Evolutionary conservation across 2,888 invertebrate genomes (phyloP).

Genomic region (Lasioglossum leucozonium): DNA sequence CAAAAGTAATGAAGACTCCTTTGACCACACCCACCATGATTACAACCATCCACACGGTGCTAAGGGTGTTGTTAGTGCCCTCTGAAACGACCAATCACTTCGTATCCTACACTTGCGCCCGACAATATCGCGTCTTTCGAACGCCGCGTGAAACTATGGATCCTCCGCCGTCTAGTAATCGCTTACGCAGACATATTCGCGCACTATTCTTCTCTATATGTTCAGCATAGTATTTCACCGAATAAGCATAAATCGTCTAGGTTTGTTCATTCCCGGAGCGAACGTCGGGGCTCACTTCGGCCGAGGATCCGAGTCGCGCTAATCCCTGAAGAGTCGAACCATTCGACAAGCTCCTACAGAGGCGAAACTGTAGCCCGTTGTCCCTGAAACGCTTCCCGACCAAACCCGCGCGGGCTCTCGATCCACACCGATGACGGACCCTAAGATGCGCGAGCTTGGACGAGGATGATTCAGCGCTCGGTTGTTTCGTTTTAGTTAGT

Average conservation of each 20-base stretch:
- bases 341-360: not conserved
- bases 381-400: conserved; percentile 10
- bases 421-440: not conserved
- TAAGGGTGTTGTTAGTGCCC: conserved; percentile 92
- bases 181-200: too few species aligned
- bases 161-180: conserved; percentile 23
- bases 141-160: not conserved
- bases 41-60: conserved; percentile 95
- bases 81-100: conserved; percentile 86
- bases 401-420: not conserved
- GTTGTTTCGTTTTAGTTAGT: not conserved
- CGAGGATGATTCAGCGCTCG: conserved; percentile 5
- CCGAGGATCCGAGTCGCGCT: not conserved
- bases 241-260: not conserved
- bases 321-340: conserved; percentile 11
- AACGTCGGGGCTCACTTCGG: not conserved
- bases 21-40: conserved; percentile 96
- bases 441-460: not conserved
- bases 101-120: conserved; percentile 55
- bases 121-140: not conserved
- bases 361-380: not conserved
- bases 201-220: too few species aligned
- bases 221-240: not conserved
- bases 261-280: not conserved
- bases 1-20: conserved; percentile 97